These are phyloP conservation scores for Microcebus ravelobensis DNA, from an alignment of 2,113 vertebrate species.

Conservation along the genomic window DNA sequence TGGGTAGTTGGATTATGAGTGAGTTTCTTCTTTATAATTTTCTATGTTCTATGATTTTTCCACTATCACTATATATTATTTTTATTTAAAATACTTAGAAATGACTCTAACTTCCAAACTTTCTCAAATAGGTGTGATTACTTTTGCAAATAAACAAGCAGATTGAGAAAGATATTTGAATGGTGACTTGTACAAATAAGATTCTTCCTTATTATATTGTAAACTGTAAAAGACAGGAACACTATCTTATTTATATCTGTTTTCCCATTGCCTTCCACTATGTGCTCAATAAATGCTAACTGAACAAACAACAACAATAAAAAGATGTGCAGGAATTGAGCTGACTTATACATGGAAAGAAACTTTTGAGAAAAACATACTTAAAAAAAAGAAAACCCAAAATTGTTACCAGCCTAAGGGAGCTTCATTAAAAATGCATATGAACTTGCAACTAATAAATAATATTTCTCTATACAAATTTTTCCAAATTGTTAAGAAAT, in stretches of 20 bases:
- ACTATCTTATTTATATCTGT: not conserved
- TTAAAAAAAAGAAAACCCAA: not conserved
- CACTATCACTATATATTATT: not conserved
- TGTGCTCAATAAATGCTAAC: not conserved
- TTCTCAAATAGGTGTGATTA: not conserved
- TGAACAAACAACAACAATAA: not conserved
- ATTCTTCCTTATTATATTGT: not conserved
- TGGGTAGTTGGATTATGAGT: not conserved
- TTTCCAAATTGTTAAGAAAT: not conserved
- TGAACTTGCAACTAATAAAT: not conserved
- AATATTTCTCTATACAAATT: not conserved
- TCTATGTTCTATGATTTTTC: not conserved
- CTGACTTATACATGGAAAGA: not conserved
- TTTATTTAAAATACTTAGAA: constrained; percentile 9
- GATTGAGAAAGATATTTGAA: not conserved
- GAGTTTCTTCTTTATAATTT: not conserved
- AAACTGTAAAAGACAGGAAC: not conserved
- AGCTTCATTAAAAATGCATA: not conserved
- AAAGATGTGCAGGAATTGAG: not conserved
- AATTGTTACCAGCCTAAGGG: not conserved
- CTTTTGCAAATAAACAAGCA: not conserved
- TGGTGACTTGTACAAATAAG: not conserved
- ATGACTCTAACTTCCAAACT: not conserved
- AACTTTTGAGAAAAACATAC: not conserved
- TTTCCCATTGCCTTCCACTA: not conserved